Evolutionary conservation across 2,888 invertebrate genomes (phyloP).

Genomic region (Smittia aterrima): DNA sequence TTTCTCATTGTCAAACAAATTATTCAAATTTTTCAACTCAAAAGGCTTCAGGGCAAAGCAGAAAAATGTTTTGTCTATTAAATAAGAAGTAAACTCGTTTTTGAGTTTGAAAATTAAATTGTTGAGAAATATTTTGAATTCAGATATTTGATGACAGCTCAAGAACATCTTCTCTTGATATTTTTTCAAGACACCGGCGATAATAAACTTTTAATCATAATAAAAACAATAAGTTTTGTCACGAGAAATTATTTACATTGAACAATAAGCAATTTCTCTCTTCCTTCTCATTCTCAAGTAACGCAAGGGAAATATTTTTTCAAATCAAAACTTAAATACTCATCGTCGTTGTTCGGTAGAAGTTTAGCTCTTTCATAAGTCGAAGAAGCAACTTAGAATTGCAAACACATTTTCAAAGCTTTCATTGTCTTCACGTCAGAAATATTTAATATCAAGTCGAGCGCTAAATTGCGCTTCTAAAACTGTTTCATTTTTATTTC

Average conservation of each 20-base stretch:
- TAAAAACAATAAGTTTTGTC: no score
- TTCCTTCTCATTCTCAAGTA: neutral
- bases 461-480: neutral
- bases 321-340: neutral
- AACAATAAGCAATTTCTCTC: neutral
- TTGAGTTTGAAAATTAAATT: neutral
- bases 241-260: no score
- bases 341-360: neutral
- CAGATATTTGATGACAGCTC: no score
- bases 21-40: conserved; percentile 1
- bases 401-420: neutral
- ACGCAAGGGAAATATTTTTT: neutral
- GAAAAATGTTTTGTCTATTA: neutral
- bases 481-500: neutral
- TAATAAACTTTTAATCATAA: no score
- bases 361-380: neutral
- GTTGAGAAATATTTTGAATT: no score
- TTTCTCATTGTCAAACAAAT: neutral
- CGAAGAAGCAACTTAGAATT: conserved; percentile 1
- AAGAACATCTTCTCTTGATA: no score
- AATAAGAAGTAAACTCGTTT: neutral
- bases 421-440: conserved; percentile 11
- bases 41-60: neutral
- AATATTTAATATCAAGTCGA: conserved; percentile 6
- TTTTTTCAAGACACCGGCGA: no score